Base-by-base conservation (phyloP, 2,888 invertebrate species). In the Nebria brevicollis region DNA sequence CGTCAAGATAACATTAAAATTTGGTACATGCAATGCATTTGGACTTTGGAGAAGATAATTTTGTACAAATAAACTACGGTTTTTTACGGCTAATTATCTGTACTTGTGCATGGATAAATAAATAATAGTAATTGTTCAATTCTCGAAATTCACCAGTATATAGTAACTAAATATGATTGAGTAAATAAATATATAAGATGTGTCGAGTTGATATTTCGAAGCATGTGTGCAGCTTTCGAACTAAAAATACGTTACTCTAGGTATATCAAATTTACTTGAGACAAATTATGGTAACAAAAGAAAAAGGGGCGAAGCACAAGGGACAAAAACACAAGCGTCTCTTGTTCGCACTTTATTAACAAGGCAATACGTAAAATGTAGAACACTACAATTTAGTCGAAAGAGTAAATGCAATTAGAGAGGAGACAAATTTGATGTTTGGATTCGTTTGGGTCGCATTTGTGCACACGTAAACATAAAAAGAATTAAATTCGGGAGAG, bases 381-480 rank as follows among this genome's bases (percentile, higher is more conserved):
- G 66, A 6, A 66, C 34, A 70, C 34, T 26, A 25, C 34, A 70
- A 26, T 25, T 70, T 70, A 15, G 70, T 70, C 70, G 70, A 34
- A 26, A 70, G 20, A 70, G 34, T 70, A 26, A 70, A 26, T 54
- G 54, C 54, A 54, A 25, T 70, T 70, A 20, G 70, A 70, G 6
- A 6, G 13, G 26, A 70, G n/a, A 70, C 20, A 20, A 4, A 70
- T 70, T 70, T 34, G 3, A 11, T 26, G 15, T 68, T 13, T 68
- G 68, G 68, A n/a, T 68, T 68, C 68, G 68, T 70, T 26, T 26
- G 70, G 34, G 70, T 25, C 15, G 25, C 10, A 70, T 11, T 43
- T 26, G 43, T 68, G 68, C 66, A 77, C 68, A 77, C 42, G 43
- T 77, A 65, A 43, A 68, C 34, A 68, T 77, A 68, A 77, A 66